Base-by-base conservation (phyloP, 1,140 invertebrate species). In the Ceratina calcarata region DNA sequence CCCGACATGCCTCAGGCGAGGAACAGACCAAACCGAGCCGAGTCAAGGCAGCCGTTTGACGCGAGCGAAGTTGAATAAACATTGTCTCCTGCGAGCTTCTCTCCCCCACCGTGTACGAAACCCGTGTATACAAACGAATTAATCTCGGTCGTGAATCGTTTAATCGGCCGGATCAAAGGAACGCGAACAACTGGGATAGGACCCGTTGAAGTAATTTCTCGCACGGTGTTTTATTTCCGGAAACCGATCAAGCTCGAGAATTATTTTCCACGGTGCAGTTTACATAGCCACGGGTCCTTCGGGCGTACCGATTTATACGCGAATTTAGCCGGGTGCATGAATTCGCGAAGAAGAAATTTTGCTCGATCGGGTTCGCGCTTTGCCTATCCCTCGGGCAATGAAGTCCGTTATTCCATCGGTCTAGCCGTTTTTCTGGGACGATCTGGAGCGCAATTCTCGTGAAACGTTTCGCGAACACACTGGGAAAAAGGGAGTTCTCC, bases 1-100 rank as follows among this genome's bases (percentile, higher is more conserved):
- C 45, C 37, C 55, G 55, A 67, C 45, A 55, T 7, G 45, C 66
- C 37, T 18, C 10, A 8, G 16, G 16, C 57, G 53, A 8, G 1
- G 53, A 58, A 16, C 57, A 10, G 20, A 4, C 57, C 18, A 24
- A 32, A 18, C 27, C 20, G 37, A n/a, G 27, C 27, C 27, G 27
- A 32, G 27, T 4, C 27, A 32, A 61, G 15, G 57, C 37, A 20
- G n/a, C 37, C 37, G 37, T 45, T 45, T 45, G 37, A 27, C 12
- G 20, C 27, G 13, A n/a, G 7, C 13, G 18, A 20, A 22, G 27
- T 57, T 60, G n/a, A 72, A 61, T 22, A 72, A 72, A 72, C 70
- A 60, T 24, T 22, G 58, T 60, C 58, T 60, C 20, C 58, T 24
- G 22, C 58, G 20, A 60, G 58, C 20, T 60, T 22, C 58, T 45